These are phyloP conservation scores for Sceliomorpha sp. DNA, from an alignment of 2,888 invertebrate genomes.

Conservation along the genomic window DNA sequence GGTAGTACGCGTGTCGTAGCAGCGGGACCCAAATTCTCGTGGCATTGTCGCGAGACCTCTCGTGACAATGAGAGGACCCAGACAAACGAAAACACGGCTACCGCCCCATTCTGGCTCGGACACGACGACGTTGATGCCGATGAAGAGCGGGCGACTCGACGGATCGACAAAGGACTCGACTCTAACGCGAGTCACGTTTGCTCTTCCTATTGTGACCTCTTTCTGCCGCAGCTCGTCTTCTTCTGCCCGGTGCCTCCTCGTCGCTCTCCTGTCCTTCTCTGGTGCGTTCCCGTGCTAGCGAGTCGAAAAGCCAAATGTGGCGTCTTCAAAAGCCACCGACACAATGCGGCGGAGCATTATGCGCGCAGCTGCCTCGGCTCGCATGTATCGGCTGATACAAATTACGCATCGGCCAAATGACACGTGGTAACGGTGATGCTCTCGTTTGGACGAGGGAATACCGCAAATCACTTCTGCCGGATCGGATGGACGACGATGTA, in stretches of 20 bases:
- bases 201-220: conserved; percentile 29
- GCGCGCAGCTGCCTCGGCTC: conserved; percentile 48
- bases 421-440: conserved; percentile 54
- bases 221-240: conserved; percentile 26
- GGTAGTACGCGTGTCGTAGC: conserved; percentile 68
- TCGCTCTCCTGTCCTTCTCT: conserved; percentile 22
- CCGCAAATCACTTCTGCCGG: conserved; percentile 66
- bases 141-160: conserved; percentile 14
- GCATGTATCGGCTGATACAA: conserved; percentile 64
- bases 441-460: conserved; percentile 50
- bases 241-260: conserved; percentile 19
- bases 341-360: conserved; percentile 60
- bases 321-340: conserved; percentile 63
- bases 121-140: too few relatives aligned
- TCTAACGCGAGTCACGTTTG: conserved; percentile 37
- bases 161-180: conserved; percentile 28
- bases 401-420: conserved; percentile 67
- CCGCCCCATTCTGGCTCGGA: conserved; percentile 52
- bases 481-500: conserved; percentile 41
- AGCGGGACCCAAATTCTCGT: conserved; percentile 61
- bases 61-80: conserved; percentile 51
- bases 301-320: conserved; percentile 39
- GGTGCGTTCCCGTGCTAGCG: background rate
- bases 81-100: conserved; percentile 68
- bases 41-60: conserved; percentile 13